These are phyloP conservation scores for Lipotes vexillifer DNA, from an alignment of 2,113 vertebrate genomes.

Conservation along the genomic window DNA sequence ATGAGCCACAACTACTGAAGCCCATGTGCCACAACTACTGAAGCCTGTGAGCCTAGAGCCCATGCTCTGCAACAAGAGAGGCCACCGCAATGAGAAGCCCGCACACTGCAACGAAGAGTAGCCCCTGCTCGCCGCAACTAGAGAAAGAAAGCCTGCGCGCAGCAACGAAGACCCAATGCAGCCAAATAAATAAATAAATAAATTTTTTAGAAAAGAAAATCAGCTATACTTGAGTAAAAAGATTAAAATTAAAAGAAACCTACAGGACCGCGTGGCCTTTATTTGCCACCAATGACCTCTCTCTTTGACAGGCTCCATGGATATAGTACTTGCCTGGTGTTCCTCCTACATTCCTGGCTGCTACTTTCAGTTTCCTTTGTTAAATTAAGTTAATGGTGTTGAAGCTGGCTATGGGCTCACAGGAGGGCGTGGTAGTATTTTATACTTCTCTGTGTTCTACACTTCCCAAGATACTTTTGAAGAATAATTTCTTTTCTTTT, in stretches of 20 bases:
- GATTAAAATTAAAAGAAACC: not conserved
- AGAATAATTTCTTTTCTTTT: not conserved
- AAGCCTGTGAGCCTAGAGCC: no score
- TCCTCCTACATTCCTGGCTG: not conserved
- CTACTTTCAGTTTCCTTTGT: conserved; percentile 11
- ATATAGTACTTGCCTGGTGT: not conserved
- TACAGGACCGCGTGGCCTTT: not conserved
- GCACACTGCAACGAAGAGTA: no score
- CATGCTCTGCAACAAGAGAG: no score
- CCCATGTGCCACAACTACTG: no score
- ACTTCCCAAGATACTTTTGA: not conserved
- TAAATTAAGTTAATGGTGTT: not conserved
- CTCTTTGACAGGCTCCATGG: not conserved
- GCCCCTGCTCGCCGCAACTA: no score
- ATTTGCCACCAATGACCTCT: not conserved
- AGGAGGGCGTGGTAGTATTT: not conserved
- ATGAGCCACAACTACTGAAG: no score
- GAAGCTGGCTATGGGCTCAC: not conserved
- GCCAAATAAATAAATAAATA: no score
- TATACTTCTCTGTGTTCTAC: not conserved
- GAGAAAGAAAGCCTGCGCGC: no score
- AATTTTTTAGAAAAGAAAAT: not conserved
- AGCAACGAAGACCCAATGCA: no score
- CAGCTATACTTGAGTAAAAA: not conserved
- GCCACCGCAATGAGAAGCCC: no score